Conservation (phyloP, 2,113 vertebrate species). For the Cebus imitator region DNA sequence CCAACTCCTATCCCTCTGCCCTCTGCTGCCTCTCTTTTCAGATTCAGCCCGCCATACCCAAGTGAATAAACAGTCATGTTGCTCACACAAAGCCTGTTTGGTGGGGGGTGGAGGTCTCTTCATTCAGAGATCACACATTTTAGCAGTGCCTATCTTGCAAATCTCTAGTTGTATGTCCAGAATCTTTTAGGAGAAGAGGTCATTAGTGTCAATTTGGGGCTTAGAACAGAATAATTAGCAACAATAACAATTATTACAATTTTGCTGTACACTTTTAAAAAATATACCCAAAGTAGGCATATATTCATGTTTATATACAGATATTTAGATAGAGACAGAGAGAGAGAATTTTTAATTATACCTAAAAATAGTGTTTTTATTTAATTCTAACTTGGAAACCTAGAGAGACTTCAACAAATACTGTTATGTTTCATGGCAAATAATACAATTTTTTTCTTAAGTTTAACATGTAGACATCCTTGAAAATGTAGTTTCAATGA, state of each 20-base stretch:
- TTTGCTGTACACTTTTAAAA: neutral
- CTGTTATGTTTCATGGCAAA: neutral
- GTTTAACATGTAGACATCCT: conserved; percentile 23
- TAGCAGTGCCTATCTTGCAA: neutral
- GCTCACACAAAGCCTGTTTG: too few species aligned
- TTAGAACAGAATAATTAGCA: neutral
- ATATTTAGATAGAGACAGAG: neutral
- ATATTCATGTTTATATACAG: neutral
- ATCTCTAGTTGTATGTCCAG: neutral
- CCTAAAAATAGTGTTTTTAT: neutral
- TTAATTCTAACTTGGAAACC: neutral
- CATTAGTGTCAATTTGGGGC: neutral
- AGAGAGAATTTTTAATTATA: neutral
- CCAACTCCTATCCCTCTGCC: too few species aligned
- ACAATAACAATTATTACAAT: neutral
- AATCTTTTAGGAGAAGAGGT: neutral
- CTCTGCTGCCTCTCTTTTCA: too few species aligned
- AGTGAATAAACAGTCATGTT: too few species aligned
- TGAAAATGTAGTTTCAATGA: conserved; percentile 43
- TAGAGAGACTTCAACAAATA: neutral
- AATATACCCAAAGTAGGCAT: neutral
- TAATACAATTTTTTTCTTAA: neutral
- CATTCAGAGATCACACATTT: too few species aligned
- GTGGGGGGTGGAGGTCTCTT: too few species aligned
- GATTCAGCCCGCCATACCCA: too few species aligned